phyloP scores from a whole-genome alignment of 2,888 invertebrate species.

The Omphaloscelis lunosa region DNA sequence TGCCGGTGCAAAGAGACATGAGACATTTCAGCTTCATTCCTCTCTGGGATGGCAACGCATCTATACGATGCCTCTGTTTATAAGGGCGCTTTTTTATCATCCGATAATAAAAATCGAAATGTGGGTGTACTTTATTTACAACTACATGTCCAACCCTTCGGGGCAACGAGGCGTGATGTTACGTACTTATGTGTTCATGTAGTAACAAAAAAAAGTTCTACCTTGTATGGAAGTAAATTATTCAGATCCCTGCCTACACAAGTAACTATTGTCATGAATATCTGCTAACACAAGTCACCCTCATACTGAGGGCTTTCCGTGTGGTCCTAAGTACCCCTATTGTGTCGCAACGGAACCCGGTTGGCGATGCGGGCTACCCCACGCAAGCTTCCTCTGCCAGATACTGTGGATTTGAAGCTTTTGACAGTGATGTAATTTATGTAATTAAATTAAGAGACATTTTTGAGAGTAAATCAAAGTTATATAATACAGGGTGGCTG shows the following conservation, averaged over 20 bases:
- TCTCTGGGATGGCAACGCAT: no score
- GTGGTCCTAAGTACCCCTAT: conserved; percentile 51
- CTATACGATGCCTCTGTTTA: no score
- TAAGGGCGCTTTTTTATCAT: no score
- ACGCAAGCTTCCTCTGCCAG: conserved; percentile 38
- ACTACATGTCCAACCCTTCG: no score
- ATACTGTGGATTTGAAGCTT: conserved; percentile 2
- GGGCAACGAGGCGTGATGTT: no score
- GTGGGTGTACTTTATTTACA: no score
- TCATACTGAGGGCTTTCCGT: conserved; percentile 37
- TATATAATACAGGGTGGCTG: no score
- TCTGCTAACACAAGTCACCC: conserved; percentile 48
- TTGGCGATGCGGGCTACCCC: conserved; percentile 71
- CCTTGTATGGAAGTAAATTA: background rate
- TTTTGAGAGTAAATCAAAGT: no score
- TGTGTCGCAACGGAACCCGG: conserved; percentile 44
- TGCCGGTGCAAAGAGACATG: no score
- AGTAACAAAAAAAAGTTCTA: background rate
- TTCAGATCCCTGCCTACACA: background rate
- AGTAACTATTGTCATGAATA: background rate
- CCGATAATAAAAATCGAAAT: no score
- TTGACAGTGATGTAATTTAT: background rate
- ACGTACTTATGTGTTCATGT: no score
- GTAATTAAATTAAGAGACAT: background rate
- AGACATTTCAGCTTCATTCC: no score